These are phyloP conservation scores for Lophochroa leadbeateri DNA, from an alignment of 2,113 vertebrate species.

Conservation along the genomic window DNA sequence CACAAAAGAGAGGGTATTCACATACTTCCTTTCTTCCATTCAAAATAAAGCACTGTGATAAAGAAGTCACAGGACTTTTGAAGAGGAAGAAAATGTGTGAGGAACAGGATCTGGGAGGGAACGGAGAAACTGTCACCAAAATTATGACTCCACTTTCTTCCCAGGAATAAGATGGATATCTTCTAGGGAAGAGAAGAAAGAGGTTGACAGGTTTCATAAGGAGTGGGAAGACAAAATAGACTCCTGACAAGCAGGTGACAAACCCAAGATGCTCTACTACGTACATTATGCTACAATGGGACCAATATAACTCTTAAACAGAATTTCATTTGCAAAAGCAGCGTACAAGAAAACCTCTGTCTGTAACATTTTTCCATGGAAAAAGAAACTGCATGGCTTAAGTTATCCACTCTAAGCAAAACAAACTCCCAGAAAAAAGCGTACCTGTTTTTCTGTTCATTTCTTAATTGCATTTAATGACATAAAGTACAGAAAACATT, in stretches of 20 bases:
- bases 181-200: constrained; percentile 10
- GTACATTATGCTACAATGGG: background rate
- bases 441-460: background rate
- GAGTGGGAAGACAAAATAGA: background rate
- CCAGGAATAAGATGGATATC: background rate
- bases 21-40: background rate
- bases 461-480: background rate
- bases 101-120: background rate
- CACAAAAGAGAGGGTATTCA: background rate
- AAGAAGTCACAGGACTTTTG: background rate
- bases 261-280: background rate
- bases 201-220: background rate
- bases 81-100: background rate
- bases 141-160: background rate
- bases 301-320: background rate
- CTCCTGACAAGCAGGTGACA: background rate
- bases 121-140: constrained; percentile 7
- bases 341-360: background rate
- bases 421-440: background rate
- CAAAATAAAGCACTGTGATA: background rate
- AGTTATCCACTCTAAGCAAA: background rate
- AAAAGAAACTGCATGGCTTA: background rate
- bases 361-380: background rate
- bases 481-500: background rate
- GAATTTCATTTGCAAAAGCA: background rate